These are phyloP conservation scores for Heliconius eleuchia DNA, from an alignment of 1,140 invertebrate species.

Conservation along the genomic window DNA sequence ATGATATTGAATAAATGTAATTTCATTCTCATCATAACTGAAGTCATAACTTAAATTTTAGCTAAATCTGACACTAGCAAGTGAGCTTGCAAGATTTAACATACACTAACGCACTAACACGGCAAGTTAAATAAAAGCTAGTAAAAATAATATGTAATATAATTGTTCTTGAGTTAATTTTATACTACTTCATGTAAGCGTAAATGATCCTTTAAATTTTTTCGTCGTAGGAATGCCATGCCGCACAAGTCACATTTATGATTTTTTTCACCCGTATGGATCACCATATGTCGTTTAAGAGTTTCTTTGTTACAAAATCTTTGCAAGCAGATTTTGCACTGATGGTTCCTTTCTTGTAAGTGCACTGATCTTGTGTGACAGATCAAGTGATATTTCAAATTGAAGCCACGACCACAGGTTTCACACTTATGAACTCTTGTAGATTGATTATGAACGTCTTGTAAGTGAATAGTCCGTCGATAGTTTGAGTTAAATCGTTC, in stretches of 20 bases:
- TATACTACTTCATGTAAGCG: conserved; percentile 56
- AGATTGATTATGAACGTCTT: conserved; percentile 71
- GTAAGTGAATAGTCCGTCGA: conserved; percentile 68
- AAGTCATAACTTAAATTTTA: too few species aligned
- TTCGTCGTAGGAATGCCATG: conserved; percentile 82
- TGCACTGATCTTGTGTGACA: conserved; percentile 72
- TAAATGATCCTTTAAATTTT: conserved; percentile 72
- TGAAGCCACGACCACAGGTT: conserved; percentile 67
- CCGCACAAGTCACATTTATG: conserved; percentile 86
- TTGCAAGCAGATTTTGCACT: conserved; percentile 72
- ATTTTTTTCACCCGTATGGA: conserved; percentile 88
- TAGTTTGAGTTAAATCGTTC: conserved; percentile 74
- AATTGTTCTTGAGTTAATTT: background rate
- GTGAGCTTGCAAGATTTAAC: too few species aligned
- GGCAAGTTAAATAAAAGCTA: too few species aligned
- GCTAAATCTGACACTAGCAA: too few species aligned
- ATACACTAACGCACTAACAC: too few species aligned
- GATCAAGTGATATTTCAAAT: conserved; percentile 72
- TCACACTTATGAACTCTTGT: conserved; percentile 76
- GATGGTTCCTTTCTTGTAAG: conserved; percentile 71
- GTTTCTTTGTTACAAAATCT: conserved; percentile 79
- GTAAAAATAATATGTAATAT: background rate
- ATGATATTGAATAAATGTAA: too few species aligned
- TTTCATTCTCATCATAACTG: too few species aligned
- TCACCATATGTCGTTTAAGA: conserved; percentile 77